These are phyloP conservation scores for Sycobia sp. DNA, from an alignment of 1,140 invertebrate species.

Conservation along the genomic window DNA sequence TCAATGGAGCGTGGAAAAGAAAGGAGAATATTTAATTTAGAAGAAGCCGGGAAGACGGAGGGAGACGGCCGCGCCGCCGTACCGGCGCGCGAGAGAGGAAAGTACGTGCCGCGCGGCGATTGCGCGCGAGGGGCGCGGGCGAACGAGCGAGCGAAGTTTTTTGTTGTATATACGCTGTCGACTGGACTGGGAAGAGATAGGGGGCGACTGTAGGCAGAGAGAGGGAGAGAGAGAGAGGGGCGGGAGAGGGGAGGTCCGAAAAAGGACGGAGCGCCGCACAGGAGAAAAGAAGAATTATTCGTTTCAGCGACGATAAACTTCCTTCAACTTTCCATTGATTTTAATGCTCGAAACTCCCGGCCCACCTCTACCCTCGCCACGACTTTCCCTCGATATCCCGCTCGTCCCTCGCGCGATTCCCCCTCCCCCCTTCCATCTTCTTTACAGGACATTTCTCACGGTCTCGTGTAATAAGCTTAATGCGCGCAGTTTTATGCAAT, in stretches of 20 bases:
- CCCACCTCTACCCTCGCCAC: background rate
- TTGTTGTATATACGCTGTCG: conserved; percentile 16
- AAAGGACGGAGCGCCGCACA: background rate
- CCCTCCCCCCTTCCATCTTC: background rate
- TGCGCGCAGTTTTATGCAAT: conserved; percentile 21
- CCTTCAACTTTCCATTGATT: conserved; percentile 30
- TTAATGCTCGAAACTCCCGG: conserved; percentile 27
- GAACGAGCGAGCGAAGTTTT: too few relatives aligned
- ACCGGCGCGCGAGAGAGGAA: too few relatives aligned
- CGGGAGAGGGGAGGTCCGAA: too few relatives aligned
- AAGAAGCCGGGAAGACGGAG: conserved; percentile 9
- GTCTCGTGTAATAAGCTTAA: conserved; percentile 27
- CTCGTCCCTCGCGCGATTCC: background rate
- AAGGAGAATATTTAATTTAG: conserved; percentile 37
- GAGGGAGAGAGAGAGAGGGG: too few relatives aligned
- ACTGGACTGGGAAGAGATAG: too few relatives aligned
- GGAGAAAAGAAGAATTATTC: conserved; percentile 22
- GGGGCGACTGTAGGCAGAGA: too few relatives aligned
- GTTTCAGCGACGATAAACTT: conserved; percentile 25
- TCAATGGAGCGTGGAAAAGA: conserved; percentile 30
- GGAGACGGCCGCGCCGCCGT: too few relatives aligned
- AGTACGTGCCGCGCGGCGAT: conserved; percentile 4
- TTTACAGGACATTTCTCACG: background rate
- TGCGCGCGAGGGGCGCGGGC: background rate
- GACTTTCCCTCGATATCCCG: background rate